These are phyloP conservation scores for Abrostola triplasia DNA, from an alignment of 2,888 invertebrate species.

Conservation along the genomic window DNA sequence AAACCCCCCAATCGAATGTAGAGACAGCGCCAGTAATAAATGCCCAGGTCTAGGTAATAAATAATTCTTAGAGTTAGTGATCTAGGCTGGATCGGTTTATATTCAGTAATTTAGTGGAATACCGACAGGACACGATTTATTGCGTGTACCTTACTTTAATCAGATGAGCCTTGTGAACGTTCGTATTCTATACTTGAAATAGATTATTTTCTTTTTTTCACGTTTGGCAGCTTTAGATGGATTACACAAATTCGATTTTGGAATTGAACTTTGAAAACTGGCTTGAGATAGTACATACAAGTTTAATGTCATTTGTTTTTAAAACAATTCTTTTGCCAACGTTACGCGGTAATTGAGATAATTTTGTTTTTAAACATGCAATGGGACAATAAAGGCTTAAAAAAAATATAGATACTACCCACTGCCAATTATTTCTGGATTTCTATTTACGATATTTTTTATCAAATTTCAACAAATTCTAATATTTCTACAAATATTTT, in stretches of 20 bases:
- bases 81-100: conserved; percentile 6
- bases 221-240: conserved; percentile 7
- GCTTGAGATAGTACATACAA: neutral
- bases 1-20: conserved; percentile 9
- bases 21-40: conserved; percentile 19
- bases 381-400: no score
- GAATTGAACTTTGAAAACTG: neutral
- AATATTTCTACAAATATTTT: no score
- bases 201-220: conserved; percentile 6
- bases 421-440: no score
- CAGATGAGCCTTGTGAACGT: conserved; percentile 25
- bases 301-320: no score
- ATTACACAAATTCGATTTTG: conserved; percentile 13
- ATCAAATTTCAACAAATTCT: no score
- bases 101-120: conserved; percentile 34
- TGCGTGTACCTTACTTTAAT: conserved; percentile 34
- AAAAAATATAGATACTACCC: no score
- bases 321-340: no score
- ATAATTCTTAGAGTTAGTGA: conserved; percentile 27
- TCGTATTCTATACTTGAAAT: conserved; percentile 27
- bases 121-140: conserved; percentile 45
- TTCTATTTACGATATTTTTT: no score
- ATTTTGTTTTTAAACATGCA: no score
- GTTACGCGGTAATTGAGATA: no score
- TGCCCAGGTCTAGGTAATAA: conserved; percentile 21